phyloP scores from a whole-genome alignment of 2,113 vertebrate genomes.

The Trichechus manatus region DNA sequence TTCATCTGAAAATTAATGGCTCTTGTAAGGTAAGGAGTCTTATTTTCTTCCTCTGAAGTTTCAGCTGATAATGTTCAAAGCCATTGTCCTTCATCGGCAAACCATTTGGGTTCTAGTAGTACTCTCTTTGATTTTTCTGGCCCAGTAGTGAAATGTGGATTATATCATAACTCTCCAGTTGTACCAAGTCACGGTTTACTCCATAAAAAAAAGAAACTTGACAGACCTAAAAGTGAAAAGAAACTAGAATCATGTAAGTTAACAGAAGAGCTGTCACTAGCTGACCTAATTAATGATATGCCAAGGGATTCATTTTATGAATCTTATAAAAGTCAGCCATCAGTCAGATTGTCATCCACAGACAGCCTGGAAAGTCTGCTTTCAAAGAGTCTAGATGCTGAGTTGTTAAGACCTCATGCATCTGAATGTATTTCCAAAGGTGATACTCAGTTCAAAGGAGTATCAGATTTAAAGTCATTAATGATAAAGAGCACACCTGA shows the following conservation, averaged over 20 bases:
- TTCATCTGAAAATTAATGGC: conserved; percentile 92
- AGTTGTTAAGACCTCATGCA: conserved; percentile 74
- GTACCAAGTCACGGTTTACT: conserved; percentile 77
- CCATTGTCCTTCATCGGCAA: conserved; percentile 79
- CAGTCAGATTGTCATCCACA: conserved; percentile 71
- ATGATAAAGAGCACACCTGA: conserved; percentile 71
- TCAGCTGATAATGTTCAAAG: conserved; percentile 80
- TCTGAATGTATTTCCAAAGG: conserved; percentile 76
- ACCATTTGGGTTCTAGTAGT: conserved; percentile 70
- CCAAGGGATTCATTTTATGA: conserved; percentile 78
- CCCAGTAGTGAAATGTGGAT: conserved; percentile 81
- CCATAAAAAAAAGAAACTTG: conserved; percentile 80
- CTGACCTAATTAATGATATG: conserved; percentile 79
- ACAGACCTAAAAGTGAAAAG: conserved; percentile 79
- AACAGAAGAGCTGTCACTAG: conserved; percentile 79
- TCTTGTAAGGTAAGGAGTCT: conserved; percentile 99
- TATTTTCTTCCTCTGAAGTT: conserved; percentile 88
- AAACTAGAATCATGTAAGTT: conserved; percentile 84
- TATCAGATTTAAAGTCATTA: conserved; percentile 86
- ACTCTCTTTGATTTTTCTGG: conserved; percentile 81
- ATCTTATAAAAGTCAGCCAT: conserved; percentile 68
- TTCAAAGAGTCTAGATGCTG: conserved; percentile 77
- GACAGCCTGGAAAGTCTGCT: conserved; percentile 70
- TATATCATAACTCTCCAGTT: conserved; percentile 79
- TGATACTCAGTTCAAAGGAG: conserved; percentile 77